Evolutionary conservation across 2,113 vertebrate species (phyloP).

Genomic region (Brevimyrus niger): DNA sequence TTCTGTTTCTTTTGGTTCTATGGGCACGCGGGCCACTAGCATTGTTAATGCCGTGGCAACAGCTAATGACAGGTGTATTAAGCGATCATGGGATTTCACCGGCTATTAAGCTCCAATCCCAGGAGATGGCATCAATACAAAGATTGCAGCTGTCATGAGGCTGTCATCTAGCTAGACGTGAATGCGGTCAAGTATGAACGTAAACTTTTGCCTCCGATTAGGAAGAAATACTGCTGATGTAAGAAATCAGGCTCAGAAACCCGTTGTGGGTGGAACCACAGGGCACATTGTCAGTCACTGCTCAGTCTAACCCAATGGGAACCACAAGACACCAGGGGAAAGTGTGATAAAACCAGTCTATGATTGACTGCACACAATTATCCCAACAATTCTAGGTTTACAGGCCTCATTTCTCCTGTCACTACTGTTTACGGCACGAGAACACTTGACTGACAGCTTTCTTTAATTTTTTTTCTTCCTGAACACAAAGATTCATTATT

Average conservation of each 20-base stretch:
- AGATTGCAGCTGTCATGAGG: not conserved
- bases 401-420: not conserved
- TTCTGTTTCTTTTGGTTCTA: not conserved
- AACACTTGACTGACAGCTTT: not conserved
- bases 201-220: not conserved
- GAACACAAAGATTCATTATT: not conserved
- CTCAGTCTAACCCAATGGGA: not conserved
- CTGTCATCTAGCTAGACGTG: not conserved
- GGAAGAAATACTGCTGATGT: not conserved
- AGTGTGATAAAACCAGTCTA: not conserved
- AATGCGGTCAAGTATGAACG: not conserved
- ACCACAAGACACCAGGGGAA: not conserved
- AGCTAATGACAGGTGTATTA: constrained; percentile 11
- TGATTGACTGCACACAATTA: constrained; percentile 7
- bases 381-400: not conserved
- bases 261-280: not conserved
- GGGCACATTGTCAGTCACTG: not conserved
- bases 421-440: not conserved
- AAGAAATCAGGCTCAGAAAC: not conserved
- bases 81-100: constrained; percentile 17
- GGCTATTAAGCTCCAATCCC: not conserved
- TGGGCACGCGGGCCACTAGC: not conserved
- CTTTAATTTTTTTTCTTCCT: not conserved
- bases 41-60: constrained; percentile 1
- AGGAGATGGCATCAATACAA: not conserved